Conservation (phyloP, 2,888 invertebrate species). For the Cheiracanthium punctorium region DNA sequence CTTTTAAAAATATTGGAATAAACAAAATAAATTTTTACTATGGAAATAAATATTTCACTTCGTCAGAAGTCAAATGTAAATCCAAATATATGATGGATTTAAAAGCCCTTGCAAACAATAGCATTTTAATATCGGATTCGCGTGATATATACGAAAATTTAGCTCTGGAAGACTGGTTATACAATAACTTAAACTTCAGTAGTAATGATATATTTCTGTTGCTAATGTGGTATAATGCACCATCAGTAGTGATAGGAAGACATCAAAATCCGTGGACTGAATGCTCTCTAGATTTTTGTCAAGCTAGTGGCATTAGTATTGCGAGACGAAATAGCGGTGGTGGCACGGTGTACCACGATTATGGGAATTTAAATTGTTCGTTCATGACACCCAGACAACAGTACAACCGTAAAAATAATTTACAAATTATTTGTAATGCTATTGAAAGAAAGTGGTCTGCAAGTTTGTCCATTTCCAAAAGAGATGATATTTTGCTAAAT, state of each 20-base stretch:
- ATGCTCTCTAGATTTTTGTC: constrained; percentile 84
- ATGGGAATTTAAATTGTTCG: constrained; percentile 93
- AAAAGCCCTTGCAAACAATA: constrained; percentile 11
- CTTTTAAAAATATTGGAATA: not conserved
- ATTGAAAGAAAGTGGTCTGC: constrained; percentile 88
- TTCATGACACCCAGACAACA: constrained; percentile 90
- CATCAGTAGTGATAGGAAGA: constrained; percentile 95
- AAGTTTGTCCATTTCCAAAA: constrained; percentile 84
- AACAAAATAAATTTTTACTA: not conserved
- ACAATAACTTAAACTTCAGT: constrained; percentile 89
- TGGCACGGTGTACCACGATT: constrained; percentile 97
- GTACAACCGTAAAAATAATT: constrained; percentile 90
- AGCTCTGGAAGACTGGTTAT: constrained; percentile 97
- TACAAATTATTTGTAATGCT: constrained; percentile 89
- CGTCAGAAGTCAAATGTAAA: not conserved
- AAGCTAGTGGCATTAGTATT: constrained; percentile 83
- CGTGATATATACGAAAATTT: constrained; percentile 93
- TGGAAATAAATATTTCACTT: not conserved
- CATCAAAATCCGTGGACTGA: constrained; percentile 98
- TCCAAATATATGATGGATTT: not conserved
- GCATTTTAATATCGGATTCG: constrained; percentile 93
- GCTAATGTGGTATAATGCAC: constrained; percentile 93
- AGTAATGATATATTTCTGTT: constrained; percentile 84
- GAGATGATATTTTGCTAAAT: constrained; percentile 90
- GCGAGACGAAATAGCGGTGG: constrained; percentile 95